A percentile compares a stretch with the other conserved stretches of the same genome.
These are phyloP conservation scores for Sarcophilus harrisii DNA, from an alignment of 2,797 vertebrate species.

Conservation along the genomic window DNA sequence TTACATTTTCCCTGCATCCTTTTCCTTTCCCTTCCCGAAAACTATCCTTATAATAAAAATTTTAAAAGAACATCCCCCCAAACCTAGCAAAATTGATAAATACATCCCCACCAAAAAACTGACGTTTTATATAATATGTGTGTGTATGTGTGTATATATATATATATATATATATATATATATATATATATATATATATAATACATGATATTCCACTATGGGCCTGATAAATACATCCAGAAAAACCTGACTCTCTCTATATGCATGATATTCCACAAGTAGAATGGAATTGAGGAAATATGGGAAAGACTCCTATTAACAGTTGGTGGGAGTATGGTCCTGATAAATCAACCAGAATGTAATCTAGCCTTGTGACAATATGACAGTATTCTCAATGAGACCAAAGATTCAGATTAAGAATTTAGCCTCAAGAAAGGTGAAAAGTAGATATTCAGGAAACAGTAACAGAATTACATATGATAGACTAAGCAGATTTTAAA, in stretches of 20 bases:
- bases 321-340: background rate
- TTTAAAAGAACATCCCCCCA: background rate
- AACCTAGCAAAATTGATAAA: background rate
- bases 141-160: background rate
- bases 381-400: slow-evolving; percentile 29
- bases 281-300: background rate
- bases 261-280: background rate
- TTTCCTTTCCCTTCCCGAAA: background rate
- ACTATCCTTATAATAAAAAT: background rate
- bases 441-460: slow-evolving; percentile 29
- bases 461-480: slow-evolving; percentile 45
- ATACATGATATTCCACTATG: background rate
- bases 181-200: too few species aligned
- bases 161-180: too few species aligned
- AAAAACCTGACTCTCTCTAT: background rate
- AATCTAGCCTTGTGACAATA: slow-evolving; percentile 20
- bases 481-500: slow-evolving; percentile 17
- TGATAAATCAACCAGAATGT: background rate
- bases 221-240: background rate
- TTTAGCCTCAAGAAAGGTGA: background rate
- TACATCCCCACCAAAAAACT: background rate
- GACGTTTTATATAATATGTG: background rate
- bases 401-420: slow-evolving; percentile 9
- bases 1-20: background rate
- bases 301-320: background rate